Conservation (phyloP, 1,140 invertebrate genomes). For the Drusus annulatus region DNA sequence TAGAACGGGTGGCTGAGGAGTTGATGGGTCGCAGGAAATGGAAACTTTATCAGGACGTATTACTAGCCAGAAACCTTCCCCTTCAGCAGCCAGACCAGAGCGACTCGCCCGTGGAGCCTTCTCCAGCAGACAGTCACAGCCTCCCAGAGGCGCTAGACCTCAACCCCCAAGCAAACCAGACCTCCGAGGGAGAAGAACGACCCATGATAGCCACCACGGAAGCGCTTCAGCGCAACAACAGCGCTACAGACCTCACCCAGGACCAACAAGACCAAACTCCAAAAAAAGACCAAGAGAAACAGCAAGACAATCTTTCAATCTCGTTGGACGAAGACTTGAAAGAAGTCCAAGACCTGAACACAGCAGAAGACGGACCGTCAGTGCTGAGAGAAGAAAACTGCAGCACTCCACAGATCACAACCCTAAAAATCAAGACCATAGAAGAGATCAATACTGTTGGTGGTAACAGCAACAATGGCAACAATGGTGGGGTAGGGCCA, state of each 20-base stretch:
- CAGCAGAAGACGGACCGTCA: slow-evolving; percentile 58
- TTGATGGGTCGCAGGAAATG: slow-evolving; percentile 95
- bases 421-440: slow-evolving; percentile 69
- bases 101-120: slow-evolving; percentile 46
- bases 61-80: slow-evolving; percentile 76
- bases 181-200: slow-evolving; percentile 36
- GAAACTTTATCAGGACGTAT: slow-evolving; percentile 90
- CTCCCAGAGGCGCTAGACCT: slow-evolving; percentile 27
- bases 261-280: slow-evolving; percentile 35
- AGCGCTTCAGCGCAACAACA: slow-evolving; percentile 54
- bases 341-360: slow-evolving; percentile 47
- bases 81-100: slow-evolving; percentile 63
- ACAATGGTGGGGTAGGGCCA: slow-evolving; percentile 54
- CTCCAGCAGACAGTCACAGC: slow-evolving; percentile 33
- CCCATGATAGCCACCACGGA: slow-evolving; percentile 57
- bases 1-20: slow-evolving; percentile 96
- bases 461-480: slow-evolving; percentile 42
- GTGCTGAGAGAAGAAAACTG: slow-evolving; percentile 44
- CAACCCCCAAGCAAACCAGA: slow-evolving; percentile 43
- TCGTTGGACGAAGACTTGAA: slow-evolving; percentile 38
- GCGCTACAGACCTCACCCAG: slow-evolving; percentile 53
- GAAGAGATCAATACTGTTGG: slow-evolving; percentile 66
- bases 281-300: slow-evolving; percentile 44
- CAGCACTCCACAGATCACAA: slow-evolving; percentile 58
- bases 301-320: slow-evolving; percentile 19